Conservation (phyloP, 2,797 vertebrate species). For the Sparidentex hasta region DNA sequence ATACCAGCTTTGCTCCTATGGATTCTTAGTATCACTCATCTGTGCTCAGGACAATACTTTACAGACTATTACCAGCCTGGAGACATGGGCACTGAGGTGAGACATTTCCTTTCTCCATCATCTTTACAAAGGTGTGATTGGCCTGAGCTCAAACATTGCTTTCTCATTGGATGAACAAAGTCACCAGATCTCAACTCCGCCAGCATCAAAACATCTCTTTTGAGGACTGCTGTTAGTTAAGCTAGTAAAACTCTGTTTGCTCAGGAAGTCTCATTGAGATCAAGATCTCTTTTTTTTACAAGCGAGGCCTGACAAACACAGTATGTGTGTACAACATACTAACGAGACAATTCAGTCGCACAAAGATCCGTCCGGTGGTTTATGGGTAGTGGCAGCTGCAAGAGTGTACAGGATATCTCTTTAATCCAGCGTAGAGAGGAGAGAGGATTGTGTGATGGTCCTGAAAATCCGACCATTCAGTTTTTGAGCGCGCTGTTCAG, state of each 20-base stretch:
- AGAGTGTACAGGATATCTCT: background rate
- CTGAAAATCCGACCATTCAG: background rate
- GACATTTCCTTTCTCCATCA: conserved; percentile 11
- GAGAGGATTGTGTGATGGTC: background rate
- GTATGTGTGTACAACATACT: background rate
- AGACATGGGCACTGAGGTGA: conserved; percentile 81
- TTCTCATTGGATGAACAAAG: background rate
- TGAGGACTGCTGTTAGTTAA: background rate
- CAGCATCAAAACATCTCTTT: background rate
- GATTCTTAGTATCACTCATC: conserved; percentile 76
- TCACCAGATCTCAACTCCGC: background rate
- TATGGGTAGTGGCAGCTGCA: background rate
- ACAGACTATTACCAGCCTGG: conserved; percentile 73
- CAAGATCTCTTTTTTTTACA: background rate
- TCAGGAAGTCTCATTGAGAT: conserved; percentile 6
- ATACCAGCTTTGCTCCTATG: conserved; percentile 82
- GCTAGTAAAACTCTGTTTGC: conserved; percentile 5
- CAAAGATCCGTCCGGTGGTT: background rate
- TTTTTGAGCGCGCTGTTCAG: background rate
- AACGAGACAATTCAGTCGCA: background rate
- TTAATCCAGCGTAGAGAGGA: background rate
- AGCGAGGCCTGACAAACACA: background rate
- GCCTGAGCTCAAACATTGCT: background rate
- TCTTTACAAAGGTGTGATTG: background rate
- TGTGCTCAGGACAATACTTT: conserved; percentile 79